Conservation (phyloP, 1,140 invertebrate species). For the Drosophila virilis region DNA sequence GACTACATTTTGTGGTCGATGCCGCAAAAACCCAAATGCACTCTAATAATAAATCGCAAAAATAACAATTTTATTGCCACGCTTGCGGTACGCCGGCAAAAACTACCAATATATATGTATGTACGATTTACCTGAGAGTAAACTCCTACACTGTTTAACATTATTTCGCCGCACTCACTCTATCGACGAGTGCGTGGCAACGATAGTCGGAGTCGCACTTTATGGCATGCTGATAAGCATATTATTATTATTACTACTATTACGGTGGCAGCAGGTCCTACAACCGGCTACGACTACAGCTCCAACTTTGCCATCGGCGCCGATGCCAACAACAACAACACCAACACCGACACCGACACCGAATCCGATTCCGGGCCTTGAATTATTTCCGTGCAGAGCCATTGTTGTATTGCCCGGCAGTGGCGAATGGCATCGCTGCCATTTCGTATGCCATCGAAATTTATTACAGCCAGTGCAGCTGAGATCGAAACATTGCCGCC, state of each 20-base stretch:
- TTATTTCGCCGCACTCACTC: not conserved
- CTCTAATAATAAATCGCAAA: conserved; percentile 82
- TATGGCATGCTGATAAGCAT: conserved; percentile 76
- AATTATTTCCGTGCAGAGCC: conserved; percentile 46
- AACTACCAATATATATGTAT: conserved; percentile 10
- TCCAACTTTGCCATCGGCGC: not conserved
- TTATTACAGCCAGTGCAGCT: conserved; percentile 42
- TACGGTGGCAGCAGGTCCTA: conserved; percentile 36
- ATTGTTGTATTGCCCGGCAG: conserved; percentile 42
- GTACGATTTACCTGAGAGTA: conserved; percentile 7
- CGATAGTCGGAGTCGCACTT: conserved; percentile 60
- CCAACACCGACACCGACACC: not conserved
- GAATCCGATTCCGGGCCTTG: conserved; percentile 32
- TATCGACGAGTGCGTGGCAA: conserved; percentile 19
- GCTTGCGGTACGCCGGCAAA: conserved; percentile 49
- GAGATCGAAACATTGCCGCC: conserved; percentile 25
- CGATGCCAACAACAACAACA: conserved; percentile 7
- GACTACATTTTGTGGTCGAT: conserved; percentile 70
- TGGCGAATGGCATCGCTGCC: conserved; percentile 30
- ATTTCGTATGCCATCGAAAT: conserved; percentile 44
- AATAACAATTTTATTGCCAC: conserved; percentile 80
- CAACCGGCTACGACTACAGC: not conserved
- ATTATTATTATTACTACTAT: conserved; percentile 78
- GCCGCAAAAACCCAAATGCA: conserved; percentile 70
- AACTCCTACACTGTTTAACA: not conserved